Conservation (phyloP, 2,797 vertebrate species). For the Malacoctenus gilli region DNA sequence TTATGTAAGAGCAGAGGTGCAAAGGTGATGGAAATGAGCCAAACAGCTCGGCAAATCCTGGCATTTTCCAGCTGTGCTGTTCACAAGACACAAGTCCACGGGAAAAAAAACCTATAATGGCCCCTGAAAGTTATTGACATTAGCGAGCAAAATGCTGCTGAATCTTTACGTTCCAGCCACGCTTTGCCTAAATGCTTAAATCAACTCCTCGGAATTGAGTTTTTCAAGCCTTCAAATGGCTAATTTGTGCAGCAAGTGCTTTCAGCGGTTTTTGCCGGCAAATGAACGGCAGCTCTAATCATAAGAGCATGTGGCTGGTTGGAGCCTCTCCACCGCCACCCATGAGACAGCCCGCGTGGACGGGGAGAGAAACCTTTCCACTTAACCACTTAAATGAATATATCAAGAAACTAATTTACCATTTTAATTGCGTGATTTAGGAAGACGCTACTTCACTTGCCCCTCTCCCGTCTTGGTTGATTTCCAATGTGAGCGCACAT, state of each 20-base stretch:
- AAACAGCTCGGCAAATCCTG: conserved; percentile 10
- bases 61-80: conserved; percentile 54
- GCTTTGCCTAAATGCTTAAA: conserved; percentile 84
- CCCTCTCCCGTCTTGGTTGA: conserved; percentile 95
- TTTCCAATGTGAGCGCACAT: conserved; percentile 96
- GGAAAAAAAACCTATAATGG: conserved; percentile 72
- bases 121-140: conserved; percentile 78
- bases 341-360: conserved; percentile 89
- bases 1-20: conserved; percentile 13
- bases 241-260: conserved; percentile 87
- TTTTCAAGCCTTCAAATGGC: conserved; percentile 83
- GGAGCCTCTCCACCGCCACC: conserved; percentile 82
- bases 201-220: conserved; percentile 85
- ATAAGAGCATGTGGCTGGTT: conserved; percentile 84
- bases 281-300: conserved; percentile 84
- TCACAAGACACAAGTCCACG: conserved; percentile 63
- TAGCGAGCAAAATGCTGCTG: conserved; percentile 76
- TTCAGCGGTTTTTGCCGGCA: conserved; percentile 82
- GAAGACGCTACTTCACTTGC: conserved; percentile 97
- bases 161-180: conserved; percentile 79
- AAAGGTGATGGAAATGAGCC: conserved; percentile 29
- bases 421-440: conserved; percentile 99
- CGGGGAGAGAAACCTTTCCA: conserved; percentile 96
- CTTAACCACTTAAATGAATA: conserved; percentile 99
- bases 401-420: conserved; percentile 99